Evolutionary conservation across 2,113 vertebrate genomes (phyloP), one percentile per base, ranked within the genome.

Genomic region (Ochotona princeps): DNA sequence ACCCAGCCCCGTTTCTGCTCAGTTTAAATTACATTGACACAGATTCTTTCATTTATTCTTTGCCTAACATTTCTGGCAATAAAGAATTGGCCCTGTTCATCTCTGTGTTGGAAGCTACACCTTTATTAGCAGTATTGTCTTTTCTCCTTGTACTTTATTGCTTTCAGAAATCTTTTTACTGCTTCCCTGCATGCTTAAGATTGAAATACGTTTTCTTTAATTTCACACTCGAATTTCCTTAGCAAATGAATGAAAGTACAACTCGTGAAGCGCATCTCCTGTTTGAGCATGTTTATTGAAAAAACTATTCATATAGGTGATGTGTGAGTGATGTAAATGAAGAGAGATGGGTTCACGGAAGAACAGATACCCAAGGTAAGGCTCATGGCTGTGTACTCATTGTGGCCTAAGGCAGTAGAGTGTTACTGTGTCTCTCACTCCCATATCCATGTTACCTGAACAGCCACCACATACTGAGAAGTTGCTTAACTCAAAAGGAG

Each of bases 271-370:
- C 25, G 44, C 25, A 38, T 83, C 67, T 91, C 76, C 32, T 3
- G 35, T 38, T 87, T 94, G 38, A 83, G 11, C 14, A 23, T 15
- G n/a, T 44, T 87, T 84, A 38, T 85, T 94, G 87, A 89, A 65
- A 70, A 65, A 70, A 92, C 54, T 69, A 25, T 2, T 2, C 8
- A 3, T 83, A 28, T 30, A 47, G n/a, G 30, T 61, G 32, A 54
- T 51, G 65, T 75, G 12, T 3, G 38, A 72, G 17, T 18, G 49
- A 17, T 35, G 5, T 44, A 35, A 44, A 6, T 26, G 5, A 57
- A 79, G 32, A 72, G 0, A 17, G 54, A 2, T 69, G 30, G 28
- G 15, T 44, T 74, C 51, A 84, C 47, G 72, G 21, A 69, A 18
- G 57, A 69, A 26, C 9, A 78, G 14, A 32, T 21, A 54, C 15